Conservation (phyloP, 2,888 invertebrate species). For the Protonemura montana region DNA sequence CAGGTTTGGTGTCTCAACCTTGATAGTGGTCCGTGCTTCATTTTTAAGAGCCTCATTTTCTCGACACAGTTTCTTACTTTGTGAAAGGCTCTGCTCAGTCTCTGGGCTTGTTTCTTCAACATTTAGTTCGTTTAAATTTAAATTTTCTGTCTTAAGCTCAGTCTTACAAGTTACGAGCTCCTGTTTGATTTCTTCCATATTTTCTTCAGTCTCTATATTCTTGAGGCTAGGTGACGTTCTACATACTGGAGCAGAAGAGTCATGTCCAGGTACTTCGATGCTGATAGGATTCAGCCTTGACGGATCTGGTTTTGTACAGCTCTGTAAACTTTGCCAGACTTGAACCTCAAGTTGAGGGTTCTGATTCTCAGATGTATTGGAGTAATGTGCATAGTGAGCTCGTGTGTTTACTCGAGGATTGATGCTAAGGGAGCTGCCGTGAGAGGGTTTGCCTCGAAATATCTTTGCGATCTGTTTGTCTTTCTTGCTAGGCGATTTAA, state of each 20-base stretch:
- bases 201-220: neutral
- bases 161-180: too few species aligned
- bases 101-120: neutral
- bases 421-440: constrained; percentile 52
- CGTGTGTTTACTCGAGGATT: constrained; percentile 48
- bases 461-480: constrained; percentile 49
- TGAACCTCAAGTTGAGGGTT: neutral
- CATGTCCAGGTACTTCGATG: neutral
- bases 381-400: constrained; percentile 49
- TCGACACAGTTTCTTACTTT: neutral
- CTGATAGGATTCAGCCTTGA: neutral
- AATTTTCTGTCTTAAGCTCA: too few species aligned
- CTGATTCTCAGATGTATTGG: constrained; percentile 19
- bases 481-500: constrained; percentile 49
- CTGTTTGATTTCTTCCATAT: neutral
- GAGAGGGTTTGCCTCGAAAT: constrained; percentile 54
- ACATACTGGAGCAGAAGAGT: neutral
- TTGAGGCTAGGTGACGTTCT: neutral
- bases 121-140: too few species aligned
- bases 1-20: neutral
- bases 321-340: neutral
- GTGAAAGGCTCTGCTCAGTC: neutral
- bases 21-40: neutral
- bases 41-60: neutral
- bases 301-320: neutral